These are phyloP conservation scores for Drosophila rubida DNA, from an alignment of 2,888 invertebrate genomes.

Conservation along the genomic window DNA sequence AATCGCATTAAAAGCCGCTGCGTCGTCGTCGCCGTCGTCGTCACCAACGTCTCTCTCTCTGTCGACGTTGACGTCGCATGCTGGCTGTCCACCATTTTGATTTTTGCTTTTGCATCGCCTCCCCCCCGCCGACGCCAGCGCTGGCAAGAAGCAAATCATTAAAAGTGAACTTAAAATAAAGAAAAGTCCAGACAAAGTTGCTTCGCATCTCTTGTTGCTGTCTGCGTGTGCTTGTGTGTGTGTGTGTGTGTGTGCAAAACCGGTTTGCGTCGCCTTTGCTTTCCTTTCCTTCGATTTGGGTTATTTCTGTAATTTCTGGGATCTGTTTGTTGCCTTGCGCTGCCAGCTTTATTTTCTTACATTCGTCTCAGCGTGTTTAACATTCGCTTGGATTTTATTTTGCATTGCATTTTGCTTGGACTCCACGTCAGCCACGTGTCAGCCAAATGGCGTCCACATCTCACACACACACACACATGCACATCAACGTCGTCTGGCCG, in stretches of 20 bases:
- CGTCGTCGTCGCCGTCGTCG: conserved; percentile 42
- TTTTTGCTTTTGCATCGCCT: conserved; percentile 71
- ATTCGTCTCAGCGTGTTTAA: conserved; percentile 7
- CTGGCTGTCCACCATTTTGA: conserved; percentile 82
- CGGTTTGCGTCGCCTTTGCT: conserved; percentile 63
- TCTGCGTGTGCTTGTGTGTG: conserved; percentile 11
- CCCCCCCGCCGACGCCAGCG: conserved; percentile 26
- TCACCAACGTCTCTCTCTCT: conserved; percentile 41
- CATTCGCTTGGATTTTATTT: conserved; percentile 31
- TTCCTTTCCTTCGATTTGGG: conserved; percentile 25
- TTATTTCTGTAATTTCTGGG: conserved; percentile 1
- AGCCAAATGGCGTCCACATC: conserved; percentile 72
- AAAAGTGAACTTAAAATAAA: conserved; percentile 79
- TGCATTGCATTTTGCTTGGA: conserved; percentile 32
- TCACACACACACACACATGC: conserved; percentile 10
- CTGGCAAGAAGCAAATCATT: conserved; percentile 63
- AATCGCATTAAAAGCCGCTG: conserved; percentile 78
- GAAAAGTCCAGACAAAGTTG: conserved; percentile 79
- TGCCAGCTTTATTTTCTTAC: conserved; percentile 19
- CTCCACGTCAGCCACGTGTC: conserved; percentile 75
- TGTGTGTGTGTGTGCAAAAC: conserved; percentile 42
- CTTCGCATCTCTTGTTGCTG: conserved; percentile 36
- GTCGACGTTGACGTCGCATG: conserved; percentile 28
- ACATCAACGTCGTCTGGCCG: conserved; percentile 14
- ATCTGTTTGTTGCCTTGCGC: conserved; percentile 60